Percentiles rank a stretch among this genome's conserved stretches.
Evolutionary conservation across 2,888 invertebrate genomes (phyloP).

Genomic region (Agrotis ipsilon): DNA sequence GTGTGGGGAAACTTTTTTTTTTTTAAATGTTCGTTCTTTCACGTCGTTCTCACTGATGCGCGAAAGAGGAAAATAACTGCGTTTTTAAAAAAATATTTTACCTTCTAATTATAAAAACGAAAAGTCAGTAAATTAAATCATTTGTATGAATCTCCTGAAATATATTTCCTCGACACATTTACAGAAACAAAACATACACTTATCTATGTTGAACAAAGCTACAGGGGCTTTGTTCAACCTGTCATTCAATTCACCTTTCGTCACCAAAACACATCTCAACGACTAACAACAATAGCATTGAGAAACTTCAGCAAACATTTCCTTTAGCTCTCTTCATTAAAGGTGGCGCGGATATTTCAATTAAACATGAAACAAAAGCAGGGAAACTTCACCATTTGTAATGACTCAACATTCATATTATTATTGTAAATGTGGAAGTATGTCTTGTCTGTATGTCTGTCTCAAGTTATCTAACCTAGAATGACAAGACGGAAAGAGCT

Average conservation of each 20-base stretch:
- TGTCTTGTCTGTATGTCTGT: not conserved
- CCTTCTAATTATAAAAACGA: no score
- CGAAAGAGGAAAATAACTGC: not conserved
- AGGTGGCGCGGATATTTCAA: slow-evolving; percentile 73
- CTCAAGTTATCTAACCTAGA: not conserved
- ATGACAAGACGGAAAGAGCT: not conserved
- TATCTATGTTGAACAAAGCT: not conserved
- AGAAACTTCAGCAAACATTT: slow-evolving; percentile 68
- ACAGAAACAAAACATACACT: not conserved
- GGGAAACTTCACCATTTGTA: slow-evolving; percentile 73
- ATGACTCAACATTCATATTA: slow-evolving; percentile 63
- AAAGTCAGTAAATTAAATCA: no score
- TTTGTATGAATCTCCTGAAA: no score
- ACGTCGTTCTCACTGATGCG: no score
- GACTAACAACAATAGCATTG: slow-evolving; percentile 64
- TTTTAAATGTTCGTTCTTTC: no score
- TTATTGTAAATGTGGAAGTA: no score
- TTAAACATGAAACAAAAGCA: slow-evolving; percentile 68
- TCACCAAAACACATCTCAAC: slow-evolving; percentile 34
- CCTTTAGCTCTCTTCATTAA: slow-evolving; percentile 69
- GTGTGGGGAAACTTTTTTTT: no score
- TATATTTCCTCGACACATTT: not conserved
- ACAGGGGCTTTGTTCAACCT: not conserved
- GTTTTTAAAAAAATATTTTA: no score
- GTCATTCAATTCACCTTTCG: slow-evolving; percentile 7